Evolutionary conservation across 2,113 vertebrate genomes (phyloP).

Genomic region (Neodontobutis hainanensis): DNA sequence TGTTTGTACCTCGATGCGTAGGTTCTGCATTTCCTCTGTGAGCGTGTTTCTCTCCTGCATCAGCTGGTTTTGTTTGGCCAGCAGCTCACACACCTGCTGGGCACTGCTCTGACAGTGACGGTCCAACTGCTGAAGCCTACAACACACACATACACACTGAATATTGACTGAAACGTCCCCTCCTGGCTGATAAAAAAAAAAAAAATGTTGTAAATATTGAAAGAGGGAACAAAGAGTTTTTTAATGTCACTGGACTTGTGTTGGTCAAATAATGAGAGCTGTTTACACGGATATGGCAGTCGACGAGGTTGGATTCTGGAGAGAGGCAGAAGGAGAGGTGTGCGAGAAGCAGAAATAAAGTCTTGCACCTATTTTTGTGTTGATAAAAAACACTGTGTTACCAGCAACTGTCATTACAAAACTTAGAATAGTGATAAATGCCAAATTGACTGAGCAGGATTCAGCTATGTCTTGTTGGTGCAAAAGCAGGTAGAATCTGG

Average conservation of each 20-base stretch:
- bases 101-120: conserved; percentile 89
- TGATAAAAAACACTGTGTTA: too few relatives aligned
- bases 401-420: too few relatives aligned
- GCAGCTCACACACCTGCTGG: conserved; percentile 90
- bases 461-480: too few relatives aligned
- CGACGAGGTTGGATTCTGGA: not conserved
- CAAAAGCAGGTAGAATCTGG: not conserved
- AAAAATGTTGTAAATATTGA: conserved; percentile 65
- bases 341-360: not conserved
- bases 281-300: conserved; percentile 23
- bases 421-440: too few relatives aligned
- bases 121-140: conserved; percentile 91
- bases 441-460: too few relatives aligned
- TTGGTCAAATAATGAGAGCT: conserved; percentile 44
- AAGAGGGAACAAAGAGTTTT: conserved; percentile 47
- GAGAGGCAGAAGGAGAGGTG: conserved; percentile 9
- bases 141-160: conserved; percentile 51
- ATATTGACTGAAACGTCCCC: conserved; percentile 44
- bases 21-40: conserved; percentile 81
- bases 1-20: conserved; percentile 78
- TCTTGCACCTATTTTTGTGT: not conserved
- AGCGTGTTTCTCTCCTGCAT: conserved; percentile 86
- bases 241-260: conserved; percentile 61
- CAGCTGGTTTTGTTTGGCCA: conserved; percentile 89
- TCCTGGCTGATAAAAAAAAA: conserved; percentile 54